A percentile compares a stretch with the other conserved stretches of the same genome.
phyloP scores from a whole-genome alignment of 2,113 vertebrate species.

The Oryzias celebensis region DNA sequence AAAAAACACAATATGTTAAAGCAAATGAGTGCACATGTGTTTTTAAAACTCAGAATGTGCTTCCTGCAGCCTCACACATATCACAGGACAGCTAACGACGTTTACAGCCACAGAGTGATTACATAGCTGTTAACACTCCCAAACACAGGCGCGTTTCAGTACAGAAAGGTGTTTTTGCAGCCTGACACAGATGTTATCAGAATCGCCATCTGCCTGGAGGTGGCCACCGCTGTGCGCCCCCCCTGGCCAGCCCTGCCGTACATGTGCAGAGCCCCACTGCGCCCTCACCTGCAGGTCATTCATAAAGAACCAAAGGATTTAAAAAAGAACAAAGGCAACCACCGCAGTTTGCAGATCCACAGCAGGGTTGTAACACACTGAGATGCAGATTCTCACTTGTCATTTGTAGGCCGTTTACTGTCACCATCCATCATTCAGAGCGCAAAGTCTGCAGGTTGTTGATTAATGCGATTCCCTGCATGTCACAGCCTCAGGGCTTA shows the following conservation, averaged over 20 bases:
- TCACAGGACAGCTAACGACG: constrained; percentile 46
- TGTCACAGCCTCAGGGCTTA: constrained; percentile 30
- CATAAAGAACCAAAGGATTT: constrained; percentile 24
- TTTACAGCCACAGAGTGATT: constrained; percentile 55
- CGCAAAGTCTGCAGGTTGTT: constrained; percentile 43
- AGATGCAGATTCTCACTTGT: constrained; percentile 4
- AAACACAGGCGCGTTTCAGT: constrained; percentile 49
- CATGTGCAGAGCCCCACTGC: constrained; percentile 38
- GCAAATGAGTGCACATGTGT: constrained; percentile 45
- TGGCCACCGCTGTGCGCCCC: constrained; percentile 13
- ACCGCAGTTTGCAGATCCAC: neutral
- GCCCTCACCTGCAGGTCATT: constrained; percentile 26
- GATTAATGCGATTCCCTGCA: constrained; percentile 66
- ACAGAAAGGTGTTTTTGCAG: constrained; percentile 56
- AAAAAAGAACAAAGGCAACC: constrained; percentile 3
- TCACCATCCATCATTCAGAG: constrained; percentile 39
- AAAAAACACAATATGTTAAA: constrained; percentile 5
- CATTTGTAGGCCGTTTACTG: constrained; percentile 11
- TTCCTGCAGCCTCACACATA: constrained; percentile 34
- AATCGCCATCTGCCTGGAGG: constrained; percentile 62
- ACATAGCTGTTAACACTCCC: constrained; percentile 59
- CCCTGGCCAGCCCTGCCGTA: constrained; percentile 10
- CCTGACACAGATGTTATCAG: constrained; percentile 67
- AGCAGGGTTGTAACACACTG: neutral
- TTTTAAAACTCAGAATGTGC: constrained; percentile 26